Base-by-base conservation (phyloP, 2,888 invertebrate species). In the Galerucella pusilla region DNA sequence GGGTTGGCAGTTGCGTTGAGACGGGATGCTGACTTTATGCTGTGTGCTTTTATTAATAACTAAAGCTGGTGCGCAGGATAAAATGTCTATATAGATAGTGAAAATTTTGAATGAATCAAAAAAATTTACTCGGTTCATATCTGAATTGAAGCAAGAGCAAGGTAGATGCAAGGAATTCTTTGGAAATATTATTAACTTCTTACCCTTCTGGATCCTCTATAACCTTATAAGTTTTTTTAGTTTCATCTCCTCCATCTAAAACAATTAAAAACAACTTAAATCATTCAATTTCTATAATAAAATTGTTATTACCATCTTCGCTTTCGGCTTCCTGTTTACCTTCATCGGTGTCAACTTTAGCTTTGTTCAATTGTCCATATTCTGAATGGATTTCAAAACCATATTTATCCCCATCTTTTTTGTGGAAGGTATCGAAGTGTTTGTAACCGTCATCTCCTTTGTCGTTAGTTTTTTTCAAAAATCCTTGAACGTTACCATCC, bases 391-490 rank as follows among this genome's bases (percentile, higher is more conserved):
- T 90, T 85, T 93, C 93, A 81, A 92, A 92, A 79, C 92, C 94
- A 85, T 92, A 93, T 83, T 92, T 90, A 86, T 94, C 93, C 0
- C 93, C 93, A 54, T 91, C 92, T 85, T 92, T 93, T 86, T 93
- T 93, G 87, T 93, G 93, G 87, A 88, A 94, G 68, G 92, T 91
- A 87, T 93, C 94, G 82, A 91, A 92, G 81, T 91, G 91, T 85
- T 93, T 92, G 88, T 94, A 94, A 0, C 94, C 93, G 80, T 92
- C 91, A 84, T 91, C 91, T 42, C 93, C 93, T 66, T 92, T 91
- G 76, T 91, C 92, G 60, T 90, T 88, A 83, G 90, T 90, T 83
- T 91, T 91, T 77, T 91, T 90, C 64, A 91, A 90, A 86, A 91
- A 93, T 2, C 93, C 93, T 75, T 92, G 91, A 75, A 88, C 87